A percentile compares a stretch with the other conserved stretches of the same genome.
Evolutionary conservation across 2,888 invertebrate species (phyloP).

Genomic region (Pelosia muscerda): DNA sequence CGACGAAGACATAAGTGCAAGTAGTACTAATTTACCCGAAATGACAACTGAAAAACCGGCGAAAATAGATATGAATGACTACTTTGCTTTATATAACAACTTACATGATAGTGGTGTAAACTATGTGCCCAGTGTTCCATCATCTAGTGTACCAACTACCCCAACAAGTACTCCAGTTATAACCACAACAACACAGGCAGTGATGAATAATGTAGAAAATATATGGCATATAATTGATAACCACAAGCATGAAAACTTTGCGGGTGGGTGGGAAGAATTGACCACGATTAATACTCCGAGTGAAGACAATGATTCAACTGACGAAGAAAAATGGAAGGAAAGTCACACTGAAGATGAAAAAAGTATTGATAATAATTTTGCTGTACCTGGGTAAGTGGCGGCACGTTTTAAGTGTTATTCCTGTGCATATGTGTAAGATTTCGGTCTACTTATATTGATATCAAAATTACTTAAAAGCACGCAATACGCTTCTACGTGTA

Average conservation of each 20-base stretch:
- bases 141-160: conserved; percentile 43
- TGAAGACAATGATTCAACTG: conserved; percentile 28
- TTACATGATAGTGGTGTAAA: conserved; percentile 66
- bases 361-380: conserved; percentile 71
- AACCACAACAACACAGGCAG: conserved; percentile 55
- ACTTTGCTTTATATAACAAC: conserved; percentile 71
- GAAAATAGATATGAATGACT: conserved; percentile 64
- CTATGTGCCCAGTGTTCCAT: conserved; percentile 60
- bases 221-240: conserved; percentile 83
- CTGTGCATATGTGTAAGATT: neutral
- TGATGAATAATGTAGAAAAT: conserved; percentile 70
- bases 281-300: conserved; percentile 37
- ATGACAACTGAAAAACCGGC: conserved; percentile 41
- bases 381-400: conserved; percentile 75
- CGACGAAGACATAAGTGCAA: conserved; percentile 59
- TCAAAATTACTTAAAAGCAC: neutral
- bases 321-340: conserved; percentile 34
- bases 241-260: conserved; percentile 71
- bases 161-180: conserved; percentile 60
- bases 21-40: conserved; percentile 57
- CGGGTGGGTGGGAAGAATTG: conserved; percentile 73
- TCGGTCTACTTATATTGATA: neutral
- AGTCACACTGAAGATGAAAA: conserved; percentile 39
- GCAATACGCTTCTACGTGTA: neutral
- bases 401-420: neutral